phyloP scores from a whole-genome alignment of 2,888 invertebrate species.

The Drosophila pseudotakahashii region DNA sequence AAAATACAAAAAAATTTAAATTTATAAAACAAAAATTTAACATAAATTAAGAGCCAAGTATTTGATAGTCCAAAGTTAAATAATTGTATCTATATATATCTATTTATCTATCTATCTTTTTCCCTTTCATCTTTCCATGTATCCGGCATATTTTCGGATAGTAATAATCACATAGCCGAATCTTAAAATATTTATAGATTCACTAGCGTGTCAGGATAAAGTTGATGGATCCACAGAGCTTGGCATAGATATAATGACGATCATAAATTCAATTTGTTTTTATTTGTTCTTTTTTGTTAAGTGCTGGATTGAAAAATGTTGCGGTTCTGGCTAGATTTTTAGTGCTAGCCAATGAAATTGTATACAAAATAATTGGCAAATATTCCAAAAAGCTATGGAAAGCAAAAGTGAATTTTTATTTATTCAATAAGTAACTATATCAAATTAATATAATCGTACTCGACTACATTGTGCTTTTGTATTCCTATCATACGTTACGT shows the following conservation, averaged over 20 bases:
- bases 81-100: no score
- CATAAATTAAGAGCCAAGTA: no score
- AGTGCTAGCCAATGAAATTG: not conserved
- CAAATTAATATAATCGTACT: no score
- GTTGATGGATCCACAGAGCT: constrained; percentile 13
- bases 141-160: no score
- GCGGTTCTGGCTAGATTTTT: not conserved
- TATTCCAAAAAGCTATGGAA: not conserved
- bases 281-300: not conserved
- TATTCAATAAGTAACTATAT: not conserved
- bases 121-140: no score
- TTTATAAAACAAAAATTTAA: no score
- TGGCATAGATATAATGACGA: constrained; percentile 27
- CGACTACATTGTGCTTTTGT: not conserved
- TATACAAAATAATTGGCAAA: not conserved
- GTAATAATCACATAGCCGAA: no score
- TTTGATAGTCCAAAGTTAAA: no score
- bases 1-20: no score
- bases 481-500: not conserved
- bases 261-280: constrained; percentile 36
- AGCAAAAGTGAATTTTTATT: not conserved
- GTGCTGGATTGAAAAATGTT: not conserved
- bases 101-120: no score
- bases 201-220: not conserved
- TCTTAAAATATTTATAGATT: no score